Percentiles rank a stretch among this genome's conserved stretches.
phyloP scores from a whole-genome alignment of 2,113 vertebrate genomes.

The Riparia riparia region DNA sequence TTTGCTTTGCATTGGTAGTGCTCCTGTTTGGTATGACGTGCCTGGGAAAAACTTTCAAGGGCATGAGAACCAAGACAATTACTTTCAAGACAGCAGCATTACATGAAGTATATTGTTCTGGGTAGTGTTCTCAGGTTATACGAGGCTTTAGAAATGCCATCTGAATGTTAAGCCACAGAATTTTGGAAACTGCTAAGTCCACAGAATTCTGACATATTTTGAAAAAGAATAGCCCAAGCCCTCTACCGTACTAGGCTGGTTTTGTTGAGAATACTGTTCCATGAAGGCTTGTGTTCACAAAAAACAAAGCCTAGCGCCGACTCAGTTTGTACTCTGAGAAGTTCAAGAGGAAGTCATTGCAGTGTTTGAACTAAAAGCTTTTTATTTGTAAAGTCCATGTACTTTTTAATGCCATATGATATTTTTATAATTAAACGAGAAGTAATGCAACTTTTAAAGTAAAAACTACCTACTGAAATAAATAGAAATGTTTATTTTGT shows the following conservation, averaged over 20 bases:
- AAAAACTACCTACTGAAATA: not conserved
- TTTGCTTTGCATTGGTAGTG: not conserved
- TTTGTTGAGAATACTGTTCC: not conserved
- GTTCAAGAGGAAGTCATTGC: not conserved
- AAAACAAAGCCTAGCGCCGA: not conserved
- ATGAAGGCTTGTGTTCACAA: not conserved
- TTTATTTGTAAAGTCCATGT: not conserved
- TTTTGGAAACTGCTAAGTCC: not conserved
- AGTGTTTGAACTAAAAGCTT: not conserved
- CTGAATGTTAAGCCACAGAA: not conserved
- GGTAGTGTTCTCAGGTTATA: not conserved
- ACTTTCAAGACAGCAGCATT: not conserved
- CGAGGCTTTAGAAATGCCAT: not conserved
- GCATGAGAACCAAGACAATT: not conserved
- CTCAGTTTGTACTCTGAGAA: not conserved
- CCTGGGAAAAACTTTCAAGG: not conserved
- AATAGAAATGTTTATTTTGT: not conserved
- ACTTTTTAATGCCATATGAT: not conserved
- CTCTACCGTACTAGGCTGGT: not conserved
- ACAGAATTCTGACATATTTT: not conserved
- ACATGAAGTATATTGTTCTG: not conserved
- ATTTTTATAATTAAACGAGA: not conserved
- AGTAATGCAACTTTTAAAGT: not conserved
- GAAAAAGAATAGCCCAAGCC: not conserved
- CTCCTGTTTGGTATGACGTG: not conserved